Conservation (phyloP, 2,888 invertebrate species). For the Hemicrepidius hirtus region DNA sequence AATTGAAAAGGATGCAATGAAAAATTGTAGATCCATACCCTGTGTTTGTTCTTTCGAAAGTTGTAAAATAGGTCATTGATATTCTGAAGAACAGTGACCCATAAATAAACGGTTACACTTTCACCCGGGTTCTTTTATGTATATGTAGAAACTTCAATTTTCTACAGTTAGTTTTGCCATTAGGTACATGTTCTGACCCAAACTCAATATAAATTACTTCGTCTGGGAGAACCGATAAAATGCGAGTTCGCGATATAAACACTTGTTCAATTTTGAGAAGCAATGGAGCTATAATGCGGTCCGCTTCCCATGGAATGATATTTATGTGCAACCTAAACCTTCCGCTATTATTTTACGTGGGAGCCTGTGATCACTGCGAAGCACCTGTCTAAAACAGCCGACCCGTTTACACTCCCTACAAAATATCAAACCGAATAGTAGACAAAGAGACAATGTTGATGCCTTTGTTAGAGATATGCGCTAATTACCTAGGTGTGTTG, state of each 20-base stretch:
- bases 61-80: slow-evolving; percentile 22
- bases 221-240: slow-evolving; percentile 32
- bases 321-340: slow-evolving; percentile 28
- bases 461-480: slow-evolving; percentile 15
- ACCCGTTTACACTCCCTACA: slow-evolving; percentile 21
- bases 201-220: slow-evolving; percentile 34
- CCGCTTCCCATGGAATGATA: slow-evolving; percentile 27
- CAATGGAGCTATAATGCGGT: slow-evolving; percentile 30
- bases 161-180: slow-evolving; percentile 27
- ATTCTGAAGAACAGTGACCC: slow-evolving; percentile 19
- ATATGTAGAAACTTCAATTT: slow-evolving; percentile 28
- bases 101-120: slow-evolving; percentile 27
- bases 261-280: slow-evolving; percentile 29
- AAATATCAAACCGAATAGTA: slow-evolving; percentile 24
- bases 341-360: slow-evolving; percentile 24
- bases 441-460: slow-evolving; percentile 7
- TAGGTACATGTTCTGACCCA: slow-evolving; percentile 25
- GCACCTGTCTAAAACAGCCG: slow-evolving; percentile 23
- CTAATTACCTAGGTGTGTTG: slow-evolving; percentile 2
- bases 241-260: slow-evolving; percentile 31
- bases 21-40: background rate
- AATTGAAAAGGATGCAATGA: no score
- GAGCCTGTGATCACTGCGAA: slow-evolving; percentile 13
- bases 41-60: slow-evolving; percentile 9
- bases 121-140: slow-evolving; percentile 10